These are phyloP conservation scores for Teinopalpus imperialis DNA, from an alignment of 2,888 invertebrate species.

Conservation along the genomic window DNA sequence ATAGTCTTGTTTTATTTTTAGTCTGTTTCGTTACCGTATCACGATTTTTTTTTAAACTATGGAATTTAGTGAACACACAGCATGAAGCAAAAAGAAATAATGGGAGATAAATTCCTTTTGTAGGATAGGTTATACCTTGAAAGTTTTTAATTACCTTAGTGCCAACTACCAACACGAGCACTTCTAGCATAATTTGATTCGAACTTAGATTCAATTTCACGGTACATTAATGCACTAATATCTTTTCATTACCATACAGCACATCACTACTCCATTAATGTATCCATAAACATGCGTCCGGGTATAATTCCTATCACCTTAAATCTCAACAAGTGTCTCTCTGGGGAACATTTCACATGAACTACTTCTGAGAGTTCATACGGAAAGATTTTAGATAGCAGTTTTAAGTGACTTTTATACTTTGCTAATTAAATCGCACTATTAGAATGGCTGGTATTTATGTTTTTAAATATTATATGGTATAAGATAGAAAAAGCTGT, in stretches of 20 bases:
- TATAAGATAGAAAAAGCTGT: no score
- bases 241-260: conserved; percentile 17
- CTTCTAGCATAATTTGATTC: background rate
- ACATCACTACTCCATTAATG: conserved; percentile 15
- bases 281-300: conserved; percentile 21
- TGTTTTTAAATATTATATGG: no score
- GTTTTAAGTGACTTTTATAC: background rate
- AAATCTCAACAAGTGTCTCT: conserved; percentile 57
- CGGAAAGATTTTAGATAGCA: conserved; percentile 30
- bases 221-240: conserved; percentile 21
- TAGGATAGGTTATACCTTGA: no score
- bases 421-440: background rate
- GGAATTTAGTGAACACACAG: no score
- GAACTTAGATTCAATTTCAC: conserved; percentile 18
- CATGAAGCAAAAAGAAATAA: no score
- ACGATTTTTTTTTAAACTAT: no score
- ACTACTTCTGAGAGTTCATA: conserved; percentile 55
- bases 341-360: conserved; percentile 64
- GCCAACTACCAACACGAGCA: no score
- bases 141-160: no score
- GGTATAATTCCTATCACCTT: conserved; percentile 51
- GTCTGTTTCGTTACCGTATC: no score
- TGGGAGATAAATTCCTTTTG: no score
- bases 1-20: no score
- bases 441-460: no score